Evolutionary conservation across 2,797 vertebrate genomes (phyloP).

Genomic region (Hafferia zeledoni): DNA sequence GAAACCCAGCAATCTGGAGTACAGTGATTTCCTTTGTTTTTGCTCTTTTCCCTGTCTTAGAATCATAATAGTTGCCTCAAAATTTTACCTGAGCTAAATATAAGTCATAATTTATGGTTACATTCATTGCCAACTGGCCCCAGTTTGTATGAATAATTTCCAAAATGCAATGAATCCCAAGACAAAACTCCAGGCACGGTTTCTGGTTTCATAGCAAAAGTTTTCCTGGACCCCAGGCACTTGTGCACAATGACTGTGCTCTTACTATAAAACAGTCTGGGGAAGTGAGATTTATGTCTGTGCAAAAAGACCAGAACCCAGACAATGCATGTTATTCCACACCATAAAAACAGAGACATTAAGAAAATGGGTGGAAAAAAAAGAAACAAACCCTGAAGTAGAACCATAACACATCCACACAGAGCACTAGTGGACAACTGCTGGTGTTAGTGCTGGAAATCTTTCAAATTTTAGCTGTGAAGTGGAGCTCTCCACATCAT

Average conservation of each 20-base stretch:
- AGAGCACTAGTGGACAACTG: neutral
- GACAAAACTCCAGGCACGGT: neutral
- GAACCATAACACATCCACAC: neutral
- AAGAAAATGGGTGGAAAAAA: neutral
- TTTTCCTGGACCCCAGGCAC: slow-evolving; percentile 6
- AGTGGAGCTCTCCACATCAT: neutral
- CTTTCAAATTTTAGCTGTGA: neutral
- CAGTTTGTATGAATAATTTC: neutral
- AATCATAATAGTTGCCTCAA: neutral
- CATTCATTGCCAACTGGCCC: neutral
- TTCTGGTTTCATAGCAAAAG: slow-evolving; percentile 41
- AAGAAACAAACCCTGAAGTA: neutral
- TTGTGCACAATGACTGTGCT: neutral
- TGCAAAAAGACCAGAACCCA: slow-evolving; percentile 1
- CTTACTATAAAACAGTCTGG: neutral
- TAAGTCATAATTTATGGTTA: neutral
- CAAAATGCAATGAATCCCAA: neutral
- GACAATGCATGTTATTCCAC: neutral
- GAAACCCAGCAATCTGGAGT: neutral
- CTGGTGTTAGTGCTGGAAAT: slow-evolving; percentile 18
- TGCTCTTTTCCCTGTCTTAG: neutral
- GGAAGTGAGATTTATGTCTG: neutral
- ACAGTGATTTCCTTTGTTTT: neutral
- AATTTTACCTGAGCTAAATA: slow-evolving; percentile 17
- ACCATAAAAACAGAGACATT: neutral